A percentile compares a stretch with the other conserved stretches of the same genome.
phyloP scores from a whole-genome alignment of 2,888 invertebrate genomes.

The Oscheius sp. region DNA sequence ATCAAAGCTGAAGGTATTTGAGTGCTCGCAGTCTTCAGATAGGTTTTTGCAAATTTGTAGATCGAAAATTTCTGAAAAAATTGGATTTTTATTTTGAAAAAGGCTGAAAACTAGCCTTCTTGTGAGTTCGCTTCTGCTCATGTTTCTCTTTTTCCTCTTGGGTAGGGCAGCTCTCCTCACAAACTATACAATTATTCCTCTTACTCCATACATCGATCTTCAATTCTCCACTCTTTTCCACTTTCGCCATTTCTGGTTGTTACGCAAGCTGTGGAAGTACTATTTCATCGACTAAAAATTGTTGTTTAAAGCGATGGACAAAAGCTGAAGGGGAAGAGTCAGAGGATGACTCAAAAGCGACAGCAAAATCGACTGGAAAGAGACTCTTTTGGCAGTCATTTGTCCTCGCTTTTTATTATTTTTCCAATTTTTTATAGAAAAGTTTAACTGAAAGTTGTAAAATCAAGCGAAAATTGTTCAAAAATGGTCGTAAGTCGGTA shows the following conservation, averaged over 20 bases:
- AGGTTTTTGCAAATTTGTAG: slow-evolving; percentile 6
- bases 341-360: too few species aligned
- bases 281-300: too few species aligned
- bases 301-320: too few species aligned
- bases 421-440: too few species aligned
- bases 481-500: too few species aligned
- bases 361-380: neutral
- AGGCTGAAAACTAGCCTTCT: slow-evolving; percentile 1
- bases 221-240: neutral
- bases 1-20: slow-evolving; percentile 8
- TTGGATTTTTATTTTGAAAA: neutral
- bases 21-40: neutral
- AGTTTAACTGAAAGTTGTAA: too few species aligned
- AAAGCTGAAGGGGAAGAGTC: neutral
- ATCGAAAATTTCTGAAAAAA: slow-evolving; percentile 15
- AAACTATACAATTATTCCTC: slow-evolving; percentile 5
- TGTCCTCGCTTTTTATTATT: too few species aligned
- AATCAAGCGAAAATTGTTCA: too few species aligned
- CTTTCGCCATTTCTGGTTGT: neutral
- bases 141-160: slow-evolving; percentile 4
- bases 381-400: too few species aligned
- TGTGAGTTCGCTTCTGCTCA: neutral
- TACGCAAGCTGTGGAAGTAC: neutral
- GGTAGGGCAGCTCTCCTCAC: slow-evolving; percentile 4
- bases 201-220: slow-evolving; percentile 12